Evolutionary conservation across 2,113 vertebrate species (phyloP).

Genomic region (Lampris megalopsis): DNA sequence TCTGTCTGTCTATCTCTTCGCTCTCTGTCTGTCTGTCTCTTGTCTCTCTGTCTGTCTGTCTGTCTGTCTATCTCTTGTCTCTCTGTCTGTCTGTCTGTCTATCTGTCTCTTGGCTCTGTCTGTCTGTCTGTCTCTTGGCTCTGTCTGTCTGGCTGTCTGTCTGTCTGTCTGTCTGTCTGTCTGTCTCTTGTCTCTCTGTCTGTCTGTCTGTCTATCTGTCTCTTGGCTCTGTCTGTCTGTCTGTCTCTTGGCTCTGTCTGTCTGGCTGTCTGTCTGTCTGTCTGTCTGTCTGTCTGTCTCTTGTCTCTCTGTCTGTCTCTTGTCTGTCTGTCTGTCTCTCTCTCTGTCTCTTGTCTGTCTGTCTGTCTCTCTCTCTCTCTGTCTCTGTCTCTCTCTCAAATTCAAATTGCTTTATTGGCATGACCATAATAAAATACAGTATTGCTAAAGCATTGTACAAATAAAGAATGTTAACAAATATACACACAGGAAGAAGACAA

Average conservation of each 20-base stretch:
- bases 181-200: no score
- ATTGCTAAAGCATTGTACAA: neutral
- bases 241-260: no score
- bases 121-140: neutral
- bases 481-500: no score
- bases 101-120: neutral
- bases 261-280: no score
- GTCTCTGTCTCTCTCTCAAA: neutral
- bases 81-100: neutral
- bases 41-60: neutral
- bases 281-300: neutral
- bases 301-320: neutral
- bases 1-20: neutral
- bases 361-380: neutral
- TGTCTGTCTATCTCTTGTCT: neutral
- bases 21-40: neutral
- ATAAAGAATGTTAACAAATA: no score
- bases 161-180: neutral
- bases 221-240: no score
- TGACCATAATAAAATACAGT: no score
- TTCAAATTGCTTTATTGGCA: no score
- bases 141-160: neutral
- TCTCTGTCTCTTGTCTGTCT: neutral
- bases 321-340: neutral
- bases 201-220: no score